These are phyloP conservation scores for Drosophila littoralis DNA, from an alignment of 1,140 invertebrate species.

Conservation along the genomic window DNA sequence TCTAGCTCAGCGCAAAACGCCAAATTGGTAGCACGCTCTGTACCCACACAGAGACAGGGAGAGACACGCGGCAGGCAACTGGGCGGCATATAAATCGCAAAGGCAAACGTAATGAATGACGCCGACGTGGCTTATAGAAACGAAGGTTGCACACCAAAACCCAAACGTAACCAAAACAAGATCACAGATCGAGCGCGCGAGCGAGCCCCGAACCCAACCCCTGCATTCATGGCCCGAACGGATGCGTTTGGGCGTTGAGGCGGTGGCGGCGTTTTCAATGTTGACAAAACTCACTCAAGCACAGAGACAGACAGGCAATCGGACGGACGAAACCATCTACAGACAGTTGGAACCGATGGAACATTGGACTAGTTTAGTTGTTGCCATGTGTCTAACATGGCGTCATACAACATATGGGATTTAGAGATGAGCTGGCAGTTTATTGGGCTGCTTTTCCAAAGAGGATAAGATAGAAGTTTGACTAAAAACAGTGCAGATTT, in stretches of 20 bases:
- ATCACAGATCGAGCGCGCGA: conserved; percentile 40
- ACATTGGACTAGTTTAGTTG: conserved; percentile 70
- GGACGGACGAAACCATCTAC: conserved; percentile 17
- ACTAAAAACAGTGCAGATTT: conserved; percentile 6
- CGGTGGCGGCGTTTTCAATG: conserved; percentile 69
- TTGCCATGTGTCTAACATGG: conserved; percentile 64
- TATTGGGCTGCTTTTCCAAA: conserved; percentile 17
- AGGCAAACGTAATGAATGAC: conserved; percentile 79
- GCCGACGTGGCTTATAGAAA: conserved; percentile 60
- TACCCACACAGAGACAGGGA: conserved; percentile 61
- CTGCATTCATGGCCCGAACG: conserved; percentile 39
- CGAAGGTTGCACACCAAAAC: conserved; percentile 63
- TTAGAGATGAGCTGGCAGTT: conserved; percentile 52
- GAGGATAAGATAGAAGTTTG: conserved; percentile 9
- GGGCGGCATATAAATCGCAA: conserved; percentile 77
- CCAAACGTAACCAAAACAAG: conserved; percentile 65
- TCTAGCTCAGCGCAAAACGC: conserved; percentile 68
- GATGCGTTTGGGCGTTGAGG: conserved; percentile 79
- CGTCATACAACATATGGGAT: conserved; percentile 58
- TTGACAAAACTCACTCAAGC: conserved; percentile 77
- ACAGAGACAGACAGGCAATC: conserved; percentile 10
- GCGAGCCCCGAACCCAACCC: conserved; percentile 15
- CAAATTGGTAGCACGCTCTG: conserved; percentile 76
- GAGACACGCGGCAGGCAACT: conserved; percentile 20
- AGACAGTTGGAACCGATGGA: conserved; percentile 38